These are phyloP conservation scores for Philaenus spumarius DNA, from an alignment of 1,140 invertebrate species.

Conservation along the genomic window DNA sequence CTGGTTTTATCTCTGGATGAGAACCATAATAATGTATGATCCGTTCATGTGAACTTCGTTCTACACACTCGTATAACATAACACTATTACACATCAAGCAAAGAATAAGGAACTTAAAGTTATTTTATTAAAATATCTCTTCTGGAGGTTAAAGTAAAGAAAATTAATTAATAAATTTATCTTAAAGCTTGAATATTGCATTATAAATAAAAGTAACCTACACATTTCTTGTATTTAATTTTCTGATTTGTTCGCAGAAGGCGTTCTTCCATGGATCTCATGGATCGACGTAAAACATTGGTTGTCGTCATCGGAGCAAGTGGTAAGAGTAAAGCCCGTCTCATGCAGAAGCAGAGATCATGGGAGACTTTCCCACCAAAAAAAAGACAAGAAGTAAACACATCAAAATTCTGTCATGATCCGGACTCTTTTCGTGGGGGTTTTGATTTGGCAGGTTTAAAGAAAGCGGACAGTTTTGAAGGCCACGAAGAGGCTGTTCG, in stretches of 20 bases:
- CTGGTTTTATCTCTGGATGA: too few species aligned
- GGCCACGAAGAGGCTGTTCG: slow-evolving; percentile 65
- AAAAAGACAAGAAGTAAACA: slow-evolving; percentile 33
- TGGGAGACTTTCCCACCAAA: slow-evolving; percentile 59
- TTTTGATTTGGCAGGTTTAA: slow-evolving; percentile 29
- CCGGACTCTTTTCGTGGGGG: slow-evolving; percentile 35
- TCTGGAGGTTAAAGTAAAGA: too few species aligned
- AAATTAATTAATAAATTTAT: too few species aligned
- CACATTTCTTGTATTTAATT: too few species aligned
- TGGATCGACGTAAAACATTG: slow-evolving; percentile 43
- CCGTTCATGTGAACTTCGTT: too few species aligned
- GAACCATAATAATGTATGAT: too few species aligned
- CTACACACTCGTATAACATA: too few species aligned
- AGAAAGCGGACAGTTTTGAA: slow-evolving; percentile 56
- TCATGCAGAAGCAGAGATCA: slow-evolving; percentile 53
- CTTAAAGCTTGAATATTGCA: too few species aligned
- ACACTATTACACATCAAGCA: too few species aligned
- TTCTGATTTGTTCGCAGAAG: slow-evolving; percentile 22
- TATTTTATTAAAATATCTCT: too few species aligned
- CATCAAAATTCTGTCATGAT: slow-evolving; percentile 33
- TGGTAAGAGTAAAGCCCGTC: slow-evolving; percentile 38
- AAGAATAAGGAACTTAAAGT: too few species aligned
- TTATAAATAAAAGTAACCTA: too few species aligned
- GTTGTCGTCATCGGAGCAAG: slow-evolving; percentile 44
- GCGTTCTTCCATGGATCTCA: slow-evolving; percentile 27